Evolutionary conservation across 1,140 invertebrate genomes (phyloP), one percentile per base, ranked within the genome.

Genomic region (Tachypleus tridentatus): DNA sequence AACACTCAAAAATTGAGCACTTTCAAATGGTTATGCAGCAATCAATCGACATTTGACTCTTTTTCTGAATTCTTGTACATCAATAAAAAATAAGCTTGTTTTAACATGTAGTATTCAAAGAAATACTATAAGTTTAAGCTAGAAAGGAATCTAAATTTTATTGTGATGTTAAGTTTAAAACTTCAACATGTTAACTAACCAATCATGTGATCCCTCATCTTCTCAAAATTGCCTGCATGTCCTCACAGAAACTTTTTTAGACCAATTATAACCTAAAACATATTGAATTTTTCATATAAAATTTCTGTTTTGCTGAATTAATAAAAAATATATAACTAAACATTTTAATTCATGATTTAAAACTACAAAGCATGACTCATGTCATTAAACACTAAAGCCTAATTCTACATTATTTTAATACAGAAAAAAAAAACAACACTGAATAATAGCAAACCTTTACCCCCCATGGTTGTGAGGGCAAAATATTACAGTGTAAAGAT

Each of bases 131-230:
- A 53, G 5, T 60, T n/a, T 4, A 51, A 49, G 4, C 7, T 50
- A 5, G 51, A 49, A 49, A 4, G n/a, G 47, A 60, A 52, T 10
- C 9, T n/a, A 61, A 9, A 54, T 54, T 47, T 5, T 51, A 57
- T 57, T 57, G 2, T 29, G 29, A 29, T 29, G 29, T 29, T 2
- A 29, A 1, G 0, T 29, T 29, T 29, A 29, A 29, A 29, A 29
- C 29, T 29, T 1, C 29, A 29, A n/a, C 29, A 61, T 9, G 47
- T 53, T 50, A 49, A 50, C 50, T 77, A n/a, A 82, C 83, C 74
- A 70, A 99, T 98, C 49, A 99, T 81, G 78, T 97, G 95, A 76
- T 99, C 96, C 67, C 88, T 89, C 79, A 99, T 82, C 77, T 98
- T 97, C 59, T 98, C 66, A 99, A 77, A 53, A 86, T 87, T 0